These are phyloP conservation scores for Trissolcus brochymenae DNA, from an alignment of 2,888 invertebrate species.

Conservation along the genomic window DNA sequence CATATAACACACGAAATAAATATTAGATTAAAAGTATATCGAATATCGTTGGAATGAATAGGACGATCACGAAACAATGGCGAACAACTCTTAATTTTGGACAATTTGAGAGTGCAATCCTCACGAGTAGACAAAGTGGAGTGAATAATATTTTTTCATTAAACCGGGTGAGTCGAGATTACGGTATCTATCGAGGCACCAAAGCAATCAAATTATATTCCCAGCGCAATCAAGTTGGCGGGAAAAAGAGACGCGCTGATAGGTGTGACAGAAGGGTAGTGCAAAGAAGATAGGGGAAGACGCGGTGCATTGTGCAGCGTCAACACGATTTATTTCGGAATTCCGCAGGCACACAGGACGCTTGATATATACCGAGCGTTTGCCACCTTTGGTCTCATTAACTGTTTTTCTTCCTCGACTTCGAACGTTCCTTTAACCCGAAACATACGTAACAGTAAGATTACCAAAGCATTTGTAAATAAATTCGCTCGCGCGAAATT, in stretches of 20 bases:
- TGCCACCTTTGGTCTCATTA: conserved; percentile 51
- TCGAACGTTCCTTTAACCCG: conserved; percentile 46
- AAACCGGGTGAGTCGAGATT: conserved; percentile 66
- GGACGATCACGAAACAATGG: background rate
- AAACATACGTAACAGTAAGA: conserved; percentile 51
- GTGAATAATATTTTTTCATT: conserved; percentile 72
- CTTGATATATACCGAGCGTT: conserved; percentile 54
- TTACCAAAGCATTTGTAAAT: conserved; percentile 63
- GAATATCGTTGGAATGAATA: background rate
- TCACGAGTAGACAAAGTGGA: conserved; percentile 60
- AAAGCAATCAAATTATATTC: conserved; percentile 74
- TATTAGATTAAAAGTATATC: background rate
- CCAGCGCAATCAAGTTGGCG: conserved; percentile 70
- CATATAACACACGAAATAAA: no score
- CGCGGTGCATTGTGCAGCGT: conserved; percentile 52
- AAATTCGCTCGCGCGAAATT: conserved; percentile 57
- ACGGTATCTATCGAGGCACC: conserved; percentile 66
- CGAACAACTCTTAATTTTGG: conserved; percentile 20
- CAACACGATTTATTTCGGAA: conserved; percentile 60
- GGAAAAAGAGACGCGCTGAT: conserved; percentile 56
- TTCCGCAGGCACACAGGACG: conserved; percentile 57
- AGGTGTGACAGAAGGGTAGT: conserved; percentile 32
- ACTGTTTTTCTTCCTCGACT: conserved; percentile 48
- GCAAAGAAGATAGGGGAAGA: conserved; percentile 13
- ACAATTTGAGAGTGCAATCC: conserved; percentile 60